Evolutionary conservation across 2,113 vertebrate genomes (phyloP).

Genomic region (Psephotus haematonotus): DNA sequence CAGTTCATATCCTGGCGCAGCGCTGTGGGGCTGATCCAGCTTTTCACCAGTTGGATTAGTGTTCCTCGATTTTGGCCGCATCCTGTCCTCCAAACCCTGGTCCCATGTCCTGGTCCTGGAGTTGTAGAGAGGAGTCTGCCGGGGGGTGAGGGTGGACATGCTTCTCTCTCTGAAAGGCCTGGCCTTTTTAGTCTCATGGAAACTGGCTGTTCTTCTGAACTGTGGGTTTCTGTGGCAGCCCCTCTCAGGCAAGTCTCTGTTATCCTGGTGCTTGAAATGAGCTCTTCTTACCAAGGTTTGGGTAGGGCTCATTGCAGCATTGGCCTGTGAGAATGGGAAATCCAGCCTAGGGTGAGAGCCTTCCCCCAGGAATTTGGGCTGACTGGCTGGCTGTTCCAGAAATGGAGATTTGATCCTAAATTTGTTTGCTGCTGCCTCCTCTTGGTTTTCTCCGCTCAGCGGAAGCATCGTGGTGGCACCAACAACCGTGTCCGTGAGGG

Average conservation of each 20-base stretch:
- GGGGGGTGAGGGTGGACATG: constrained; percentile 81
- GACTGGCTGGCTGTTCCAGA: constrained; percentile 65
- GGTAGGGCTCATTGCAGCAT: constrained; percentile 61
- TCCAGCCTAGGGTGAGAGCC: constrained; percentile 76
- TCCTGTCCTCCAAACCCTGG: constrained; percentile 71
- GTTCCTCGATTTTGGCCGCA: constrained; percentile 55
- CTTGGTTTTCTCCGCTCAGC: constrained; percentile 68
- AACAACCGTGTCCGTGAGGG: constrained; percentile 85
- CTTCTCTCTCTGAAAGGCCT: constrained; percentile 91
- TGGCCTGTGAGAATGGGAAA: constrained; percentile 17
- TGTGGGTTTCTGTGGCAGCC: constrained; percentile 75
- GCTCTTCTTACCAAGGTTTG: constrained; percentile 70
- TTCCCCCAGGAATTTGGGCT: constrained; percentile 50
- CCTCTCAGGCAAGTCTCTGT: constrained; percentile 83
- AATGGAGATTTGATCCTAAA: constrained; percentile 83
- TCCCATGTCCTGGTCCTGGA: constrained; percentile 79
- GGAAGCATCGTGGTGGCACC: constrained; percentile 73
- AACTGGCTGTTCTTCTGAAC: constrained; percentile 91
- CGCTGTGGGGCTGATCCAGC: constrained; percentile 51
- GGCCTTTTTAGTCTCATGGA: constrained; percentile 84
- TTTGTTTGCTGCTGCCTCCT: constrained; percentile 69
- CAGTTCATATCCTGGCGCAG: not conserved
- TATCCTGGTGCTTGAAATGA: constrained; percentile 77
- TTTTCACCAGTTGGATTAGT: constrained; percentile 39
- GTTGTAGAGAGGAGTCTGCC: constrained; percentile 78